Evolutionary conservation across 2,113 vertebrate genomes (phyloP), one percentile per base, ranked within the genome.

Genomic region (Apus apus): DNA sequence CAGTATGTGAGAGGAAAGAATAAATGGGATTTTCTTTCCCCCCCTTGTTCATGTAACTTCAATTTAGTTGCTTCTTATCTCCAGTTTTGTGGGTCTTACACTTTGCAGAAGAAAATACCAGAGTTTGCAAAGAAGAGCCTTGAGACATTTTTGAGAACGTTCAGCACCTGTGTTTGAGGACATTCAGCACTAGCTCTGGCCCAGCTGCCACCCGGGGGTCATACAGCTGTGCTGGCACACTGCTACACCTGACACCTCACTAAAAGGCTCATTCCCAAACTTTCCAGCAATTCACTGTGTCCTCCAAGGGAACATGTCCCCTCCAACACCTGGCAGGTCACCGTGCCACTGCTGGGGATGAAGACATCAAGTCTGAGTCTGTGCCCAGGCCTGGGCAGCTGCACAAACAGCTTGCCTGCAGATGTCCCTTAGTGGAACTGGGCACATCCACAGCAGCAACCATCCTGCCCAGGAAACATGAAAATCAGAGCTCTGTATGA

Each of bases 361-460:
- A 48, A 62, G 54, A 9, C 1, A 1, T 18, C 25, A 19, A 38
- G 56, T 29, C 32, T 25, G 26, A 30, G 53, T 13, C 48, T 10
- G 46, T 61, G 60, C 8, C 25, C 65, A 27, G 46, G 22, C 38
- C 16, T 29, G 48, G 22, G 36, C 11, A 46, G 21, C 57, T 30
- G 22, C 22, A 34, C 4, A 66, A 75, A 38, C 25, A 4, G 0
- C 27, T 38, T 67, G 34, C 8, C 10, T 1, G 1, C 9, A 32
- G 26, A 13, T 1, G 3, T 13, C 36, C 50, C 9, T 48, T n/a
- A 29, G 27, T 54, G n/a, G 51, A 22, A 4, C 5, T 65, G 32
- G 29, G 6, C 36, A 36, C 0, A 0, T 46, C 27, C 38, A 8
- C 45, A 43, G 20, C 71, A 66, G 46, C 61, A 72, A 12, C n/a